phyloP scores from a whole-genome alignment of 2,888 invertebrate species.

The Oasisia sp. region DNA sequence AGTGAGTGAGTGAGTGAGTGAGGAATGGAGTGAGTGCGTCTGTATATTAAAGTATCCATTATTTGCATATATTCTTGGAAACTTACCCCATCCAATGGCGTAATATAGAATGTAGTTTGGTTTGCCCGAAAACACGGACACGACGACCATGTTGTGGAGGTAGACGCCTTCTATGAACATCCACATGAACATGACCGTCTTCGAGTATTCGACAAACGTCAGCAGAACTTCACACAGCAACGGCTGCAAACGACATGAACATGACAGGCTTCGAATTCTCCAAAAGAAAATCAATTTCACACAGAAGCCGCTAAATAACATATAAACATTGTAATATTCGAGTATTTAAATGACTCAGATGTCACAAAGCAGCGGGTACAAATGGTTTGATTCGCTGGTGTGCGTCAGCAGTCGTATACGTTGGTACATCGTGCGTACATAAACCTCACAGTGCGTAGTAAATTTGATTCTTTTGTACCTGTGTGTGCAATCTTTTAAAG shows the following conservation, averaged over 20 bases:
- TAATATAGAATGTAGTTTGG: slow-evolving; percentile 64
- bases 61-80: background rate
- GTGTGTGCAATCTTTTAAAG: no score
- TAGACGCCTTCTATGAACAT: slow-evolving; percentile 96
- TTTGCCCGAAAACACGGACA: slow-evolving; percentile 71
- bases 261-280: slow-evolving; percentile 91
- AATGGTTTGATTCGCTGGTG: background rate
- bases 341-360: no score
- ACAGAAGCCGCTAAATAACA: slow-evolving; percentile 79
- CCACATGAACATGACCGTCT: slow-evolving; percentile 94
- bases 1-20: background rate
- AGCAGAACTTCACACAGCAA: slow-evolving; percentile 83
- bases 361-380: background rate
- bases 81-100: slow-evolving; percentile 66
- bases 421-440: no score
- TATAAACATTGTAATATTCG: background rate
- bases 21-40: background rate
- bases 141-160: slow-evolving; percentile 80
- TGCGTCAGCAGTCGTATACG: background rate
- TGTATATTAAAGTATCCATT: background rate
- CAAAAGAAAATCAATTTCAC: slow-evolving; percentile 81
- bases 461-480: no score
- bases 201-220: slow-evolving; percentile 85
- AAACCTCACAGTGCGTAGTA: no score
- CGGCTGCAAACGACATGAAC: slow-evolving; percentile 92